phyloP scores from a whole-genome alignment of 2,888 invertebrate species.

The Scaptomyza flava region DNA sequence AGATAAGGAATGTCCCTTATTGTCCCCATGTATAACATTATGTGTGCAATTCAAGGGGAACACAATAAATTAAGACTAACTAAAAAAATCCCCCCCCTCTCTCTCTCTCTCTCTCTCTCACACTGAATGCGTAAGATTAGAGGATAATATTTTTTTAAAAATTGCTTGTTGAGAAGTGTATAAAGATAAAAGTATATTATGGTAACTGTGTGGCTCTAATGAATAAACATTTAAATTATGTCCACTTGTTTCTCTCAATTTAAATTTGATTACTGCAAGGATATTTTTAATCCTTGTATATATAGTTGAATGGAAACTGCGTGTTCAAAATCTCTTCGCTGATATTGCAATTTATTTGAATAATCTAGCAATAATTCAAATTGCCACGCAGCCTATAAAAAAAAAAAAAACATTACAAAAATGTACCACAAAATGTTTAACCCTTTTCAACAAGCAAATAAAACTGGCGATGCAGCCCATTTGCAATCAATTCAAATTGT shows the following conservation, averaged over 20 bases:
- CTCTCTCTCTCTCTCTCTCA: conserved; percentile 7
- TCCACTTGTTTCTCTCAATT: not conserved
- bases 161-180: not conserved
- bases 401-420: conserved; percentile 27
- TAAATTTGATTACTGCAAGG: conserved; percentile 3
- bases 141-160: not conserved
- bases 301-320: conserved; percentile 1
- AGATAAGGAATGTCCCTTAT: conserved; percentile 54
- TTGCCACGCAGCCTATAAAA: conserved; percentile 28
- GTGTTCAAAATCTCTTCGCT: conserved; percentile 33
- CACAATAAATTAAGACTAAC: conserved; percentile 32
- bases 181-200: not conserved
- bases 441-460: conserved; percentile 65
- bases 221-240: not conserved
- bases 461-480: conserved; percentile 64
- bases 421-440: conserved; percentile 41
- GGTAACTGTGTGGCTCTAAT: not conserved
- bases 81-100: not conserved
- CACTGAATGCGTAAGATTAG: not conserved
- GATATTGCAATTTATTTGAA: conserved; percentile 69
- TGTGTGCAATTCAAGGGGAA: conserved; percentile 28
- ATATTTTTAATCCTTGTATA: conserved; percentile 10
- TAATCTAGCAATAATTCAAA: conserved; percentile 75
- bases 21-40: conserved; percentile 44
- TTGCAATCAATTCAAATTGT: conserved; percentile 64